Base-by-base conservation (phyloP, 1,140 invertebrate species). In the Megathymus violae region DNA sequence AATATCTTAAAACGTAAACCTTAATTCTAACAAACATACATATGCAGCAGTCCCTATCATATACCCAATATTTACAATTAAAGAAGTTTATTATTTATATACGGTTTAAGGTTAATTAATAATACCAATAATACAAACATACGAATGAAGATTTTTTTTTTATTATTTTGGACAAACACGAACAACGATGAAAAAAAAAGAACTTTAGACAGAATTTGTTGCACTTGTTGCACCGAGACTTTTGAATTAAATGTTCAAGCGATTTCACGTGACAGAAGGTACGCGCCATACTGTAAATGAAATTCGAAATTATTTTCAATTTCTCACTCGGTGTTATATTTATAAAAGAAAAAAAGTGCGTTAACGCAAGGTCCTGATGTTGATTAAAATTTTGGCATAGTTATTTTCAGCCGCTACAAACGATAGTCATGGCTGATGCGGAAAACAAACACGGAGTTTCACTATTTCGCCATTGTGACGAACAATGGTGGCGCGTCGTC, bases 401-500 rank as follows among this genome's bases (percentile, higher is more conserved):
- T 36, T 10, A 36, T 11, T 36, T 36, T 36, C 34, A 3, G 27
- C 27, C 34, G 34, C 19, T 22, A 36, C 34, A 36, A 36, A 36
- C 34, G 10, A 36, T 36, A 36, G 34, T 31, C 27, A 36, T 7
- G 34, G 34, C 2, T 36, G n/a, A 36, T 36, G 34, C 34, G 34
- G 44, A 56, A 34, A 52, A 51, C 50, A 65, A 75, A 69, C 62
- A 69, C 54, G 51, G 54, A 34, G 61, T 71, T 75, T 72, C 72
- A 67, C 71, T 79, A 74, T 69, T 68, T 46, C 31, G 22, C 67
- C 47, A 76, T 76, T 76, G 73, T 78, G 56, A 61, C 27, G 52
- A 68, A 67, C 67, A 70, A 36, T 31, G 41, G 50, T 17, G 50
- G 4, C 27, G 34, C 4, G 4, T 4, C 27, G 27, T 31, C 27